Base-by-base conservation (phyloP, 2,888 invertebrate species). In the Agrochola circellaris region DNA sequence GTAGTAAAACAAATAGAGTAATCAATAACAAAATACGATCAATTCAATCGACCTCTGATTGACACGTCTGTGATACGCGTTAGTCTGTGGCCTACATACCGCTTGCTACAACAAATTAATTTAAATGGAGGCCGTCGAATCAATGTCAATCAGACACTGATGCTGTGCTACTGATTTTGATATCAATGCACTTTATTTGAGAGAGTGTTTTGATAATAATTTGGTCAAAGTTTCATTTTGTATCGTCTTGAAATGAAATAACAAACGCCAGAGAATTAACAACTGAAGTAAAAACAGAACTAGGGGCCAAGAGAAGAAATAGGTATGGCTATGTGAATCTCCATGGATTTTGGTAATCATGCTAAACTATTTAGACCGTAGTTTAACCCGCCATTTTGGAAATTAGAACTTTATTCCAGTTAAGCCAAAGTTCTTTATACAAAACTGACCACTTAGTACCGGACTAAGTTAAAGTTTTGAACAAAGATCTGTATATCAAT, bases 41-140 rank as follows among this genome's bases (percentile, higher is more conserved):
- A 89, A 87, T 85, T 86, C 84, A 64, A 77, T 87, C 84, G 90
- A 88, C 87, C 88, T 86, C 68, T 83, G 34, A 88, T 88, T 87
- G 83, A 87, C 86, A 85, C 75, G 75, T 72, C 73, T 77, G 38
- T 60, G 68, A 66, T 54, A 76, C 15, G 71, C 51, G 45, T 69
- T 78, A 79, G 76, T 85, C 80, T 82, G 60, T 76, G 87, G 70
- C 88, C 89, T 80, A 79, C 79, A 86, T 88, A 86, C 86, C 82
- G 70, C 1, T 26, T 73, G 80, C 38, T 80, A 79, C 74, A 73
- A 85, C 80, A 87, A 88, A 87, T 88, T 86, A 86, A 88, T 87
- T 83, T 88, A 82, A 88, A 88, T 88, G 79, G 67, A 38, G 67
- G 68, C 71, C 74, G 30, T 58, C 77, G 78, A 83, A 88, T 88